Evolutionary conservation across 1,140 invertebrate species (phyloP).

Genomic region (Drosophila arawakana): DNA sequence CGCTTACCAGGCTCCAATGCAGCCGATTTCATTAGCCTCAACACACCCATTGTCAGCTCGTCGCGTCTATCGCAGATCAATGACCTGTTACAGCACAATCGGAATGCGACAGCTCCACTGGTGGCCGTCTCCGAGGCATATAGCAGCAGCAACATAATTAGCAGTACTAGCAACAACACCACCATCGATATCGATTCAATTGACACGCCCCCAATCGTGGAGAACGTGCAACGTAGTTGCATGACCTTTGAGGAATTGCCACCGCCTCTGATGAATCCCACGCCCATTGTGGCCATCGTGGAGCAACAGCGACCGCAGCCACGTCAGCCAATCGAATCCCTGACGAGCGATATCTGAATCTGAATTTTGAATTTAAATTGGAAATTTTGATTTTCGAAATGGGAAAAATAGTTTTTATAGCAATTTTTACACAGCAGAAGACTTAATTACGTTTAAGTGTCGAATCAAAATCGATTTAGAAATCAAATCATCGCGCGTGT

Average conservation of each 20-base stretch:
- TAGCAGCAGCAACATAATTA: constrained; percentile 14
- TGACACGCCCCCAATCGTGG: constrained; percentile 74
- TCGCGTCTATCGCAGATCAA: constrained; percentile 81
- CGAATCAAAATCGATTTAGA: constrained; percentile 30
- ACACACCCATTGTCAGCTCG: constrained; percentile 69
- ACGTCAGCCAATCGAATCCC: constrained; percentile 58
- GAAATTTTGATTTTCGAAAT: neutral
- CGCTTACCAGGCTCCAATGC: constrained; percentile 10
- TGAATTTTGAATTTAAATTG: too few species aligned
- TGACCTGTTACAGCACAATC: constrained; percentile 80
- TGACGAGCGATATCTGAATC: constrained; percentile 5
- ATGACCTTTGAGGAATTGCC: constrained; percentile 70
- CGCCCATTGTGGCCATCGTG: constrained; percentile 71
- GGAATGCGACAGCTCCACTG: constrained; percentile 74
- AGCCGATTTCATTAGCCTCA: constrained; percentile 71
- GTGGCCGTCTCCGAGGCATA: constrained; percentile 73
- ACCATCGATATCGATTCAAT: constrained; percentile 62
- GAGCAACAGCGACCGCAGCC: constrained; percentile 59
- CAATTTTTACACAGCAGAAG: constrained; percentile 81
- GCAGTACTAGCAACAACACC: neutral
- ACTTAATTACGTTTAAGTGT: constrained; percentile 76
- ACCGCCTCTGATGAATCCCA: constrained; percentile 68
- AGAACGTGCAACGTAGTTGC: constrained; percentile 65
- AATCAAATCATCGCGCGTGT: too few species aligned
- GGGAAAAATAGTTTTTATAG: constrained; percentile 72